Conservation (phyloP, 2,888 invertebrate genomes). For the Ormyrus labotus region DNA sequence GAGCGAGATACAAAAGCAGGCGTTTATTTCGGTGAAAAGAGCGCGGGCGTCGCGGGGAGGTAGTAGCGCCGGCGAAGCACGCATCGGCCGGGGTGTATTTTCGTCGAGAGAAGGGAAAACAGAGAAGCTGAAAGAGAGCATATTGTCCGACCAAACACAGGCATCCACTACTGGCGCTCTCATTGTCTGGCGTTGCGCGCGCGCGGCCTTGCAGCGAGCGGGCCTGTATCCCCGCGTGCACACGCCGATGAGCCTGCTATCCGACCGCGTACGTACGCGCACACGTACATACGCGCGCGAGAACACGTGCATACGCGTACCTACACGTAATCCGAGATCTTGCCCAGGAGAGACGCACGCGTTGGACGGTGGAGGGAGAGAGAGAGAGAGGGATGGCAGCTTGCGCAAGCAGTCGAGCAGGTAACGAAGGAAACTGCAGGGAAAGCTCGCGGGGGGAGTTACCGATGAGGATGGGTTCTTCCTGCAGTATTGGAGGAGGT, state of each 20-base stretch:
- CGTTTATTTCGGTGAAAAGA: constrained; percentile 29
- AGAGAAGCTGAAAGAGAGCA: constrained; percentile 33
- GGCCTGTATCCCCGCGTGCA: too few species aligned
- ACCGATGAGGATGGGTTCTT: too few species aligned
- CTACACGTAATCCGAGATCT: not conserved
- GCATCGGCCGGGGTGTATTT: constrained; percentile 23
- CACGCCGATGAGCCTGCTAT: too few species aligned
- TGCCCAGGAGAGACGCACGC: too few species aligned
- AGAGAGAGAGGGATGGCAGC: too few species aligned
- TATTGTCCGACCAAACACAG: constrained; percentile 52
- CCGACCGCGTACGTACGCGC: not conserved
- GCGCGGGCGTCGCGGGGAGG: not conserved
- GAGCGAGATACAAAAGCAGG: constrained; percentile 21
- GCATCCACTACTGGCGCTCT: constrained; percentile 43
- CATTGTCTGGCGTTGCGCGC: constrained; percentile 25
- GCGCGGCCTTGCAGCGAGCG: constrained; percentile 14
- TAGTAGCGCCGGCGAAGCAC: not conserved
- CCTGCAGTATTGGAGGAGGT: too few species aligned
- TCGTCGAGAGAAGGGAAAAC: constrained; percentile 43
- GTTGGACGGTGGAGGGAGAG: too few species aligned
- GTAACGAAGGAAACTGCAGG: too few species aligned
- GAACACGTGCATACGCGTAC: not conserved
- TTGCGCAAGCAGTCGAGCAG: too few species aligned
- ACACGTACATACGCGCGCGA: not conserved
- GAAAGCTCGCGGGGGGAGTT: too few species aligned